Conservation (phyloP, 2,888 invertebrate species). For the Theretra japonica region DNA sequence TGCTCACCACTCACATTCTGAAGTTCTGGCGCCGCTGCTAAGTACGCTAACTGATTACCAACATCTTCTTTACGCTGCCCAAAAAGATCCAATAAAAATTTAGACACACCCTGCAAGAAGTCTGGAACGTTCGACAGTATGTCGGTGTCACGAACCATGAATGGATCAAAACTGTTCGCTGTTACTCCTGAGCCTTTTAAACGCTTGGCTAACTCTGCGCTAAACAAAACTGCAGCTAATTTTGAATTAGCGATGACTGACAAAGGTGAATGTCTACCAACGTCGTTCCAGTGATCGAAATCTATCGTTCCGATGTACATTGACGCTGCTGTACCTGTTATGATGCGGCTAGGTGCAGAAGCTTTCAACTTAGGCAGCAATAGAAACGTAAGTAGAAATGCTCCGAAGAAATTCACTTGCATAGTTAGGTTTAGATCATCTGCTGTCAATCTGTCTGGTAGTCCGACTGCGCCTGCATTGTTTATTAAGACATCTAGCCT, state of each 20-base stretch:
- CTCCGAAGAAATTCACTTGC: constrained; percentile 90
- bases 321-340: constrained; percentile 86
- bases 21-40: constrained; percentile 64
- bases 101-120: constrained; percentile 49
- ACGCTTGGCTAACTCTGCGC: constrained; percentile 82
- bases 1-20: constrained; percentile 61
- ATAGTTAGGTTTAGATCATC: constrained; percentile 87
- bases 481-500: constrained; percentile 82
- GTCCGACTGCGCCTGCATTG: constrained; percentile 83
- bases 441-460: constrained; percentile 78
- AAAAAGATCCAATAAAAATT: constrained; percentile 57
- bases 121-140: constrained; percentile 58
- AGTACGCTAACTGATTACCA: constrained; percentile 63
- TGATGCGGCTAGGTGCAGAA: constrained; percentile 85
- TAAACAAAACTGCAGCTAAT: constrained; percentile 86
- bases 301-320: constrained; percentile 79
- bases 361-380: constrained; percentile 81
- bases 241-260: constrained; percentile 75
- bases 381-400: constrained; percentile 89
- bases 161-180: constrained; percentile 86
- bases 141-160: constrained; percentile 67
- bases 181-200: constrained; percentile 85
- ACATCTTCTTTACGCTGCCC: constrained; percentile 70
- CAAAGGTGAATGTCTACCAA: constrained; percentile 60
- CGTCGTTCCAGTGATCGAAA: constrained; percentile 70